These are phyloP conservation scores for Drosophila parabipectinata DNA, from an alignment of 1,140 invertebrate species.

Conservation along the genomic window DNA sequence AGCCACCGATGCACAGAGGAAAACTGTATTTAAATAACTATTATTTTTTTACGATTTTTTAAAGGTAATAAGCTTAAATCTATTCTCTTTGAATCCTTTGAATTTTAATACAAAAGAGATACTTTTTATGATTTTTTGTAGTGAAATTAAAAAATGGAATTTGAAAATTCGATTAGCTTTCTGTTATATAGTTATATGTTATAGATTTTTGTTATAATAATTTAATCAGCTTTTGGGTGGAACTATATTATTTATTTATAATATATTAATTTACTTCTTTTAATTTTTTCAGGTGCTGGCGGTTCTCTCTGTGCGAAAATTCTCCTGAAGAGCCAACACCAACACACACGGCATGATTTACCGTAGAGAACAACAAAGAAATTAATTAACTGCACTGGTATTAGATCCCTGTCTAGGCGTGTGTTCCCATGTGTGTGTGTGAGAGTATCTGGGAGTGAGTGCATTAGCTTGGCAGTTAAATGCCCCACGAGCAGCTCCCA, in stretches of 20 bases:
- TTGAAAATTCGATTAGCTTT: no score
- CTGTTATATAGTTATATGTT: no score
- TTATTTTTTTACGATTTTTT: neutral
- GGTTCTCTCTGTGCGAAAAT: constrained; percentile 39
- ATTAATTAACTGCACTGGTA: constrained; percentile 79
- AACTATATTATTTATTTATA: no score
- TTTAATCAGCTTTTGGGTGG: no score
- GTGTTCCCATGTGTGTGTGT: constrained; percentile 16
- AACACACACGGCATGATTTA: constrained; percentile 74
- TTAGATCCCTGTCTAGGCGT: constrained; percentile 32
- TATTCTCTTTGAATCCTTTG: no score
- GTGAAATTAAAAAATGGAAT: no score
- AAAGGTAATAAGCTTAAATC: no score
- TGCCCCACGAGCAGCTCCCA: constrained; percentile 59
- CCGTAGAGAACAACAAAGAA: constrained; percentile 82
- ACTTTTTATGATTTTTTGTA: no score
- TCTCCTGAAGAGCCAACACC: constrained; percentile 35
- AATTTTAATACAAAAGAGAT: no score
- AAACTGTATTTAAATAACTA: constrained; percentile 2
- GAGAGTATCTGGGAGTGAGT: constrained; percentile 56
- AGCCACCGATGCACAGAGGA: constrained; percentile 19
- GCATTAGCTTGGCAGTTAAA: constrained; percentile 79
- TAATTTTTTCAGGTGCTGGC: neutral
- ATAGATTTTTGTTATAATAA: no score
- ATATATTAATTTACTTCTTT: neutral